Evolutionary conservation across 2,113 vertebrate species (phyloP), one percentile per base, ranked within the genome.

Genomic region (Columba livia): DNA sequence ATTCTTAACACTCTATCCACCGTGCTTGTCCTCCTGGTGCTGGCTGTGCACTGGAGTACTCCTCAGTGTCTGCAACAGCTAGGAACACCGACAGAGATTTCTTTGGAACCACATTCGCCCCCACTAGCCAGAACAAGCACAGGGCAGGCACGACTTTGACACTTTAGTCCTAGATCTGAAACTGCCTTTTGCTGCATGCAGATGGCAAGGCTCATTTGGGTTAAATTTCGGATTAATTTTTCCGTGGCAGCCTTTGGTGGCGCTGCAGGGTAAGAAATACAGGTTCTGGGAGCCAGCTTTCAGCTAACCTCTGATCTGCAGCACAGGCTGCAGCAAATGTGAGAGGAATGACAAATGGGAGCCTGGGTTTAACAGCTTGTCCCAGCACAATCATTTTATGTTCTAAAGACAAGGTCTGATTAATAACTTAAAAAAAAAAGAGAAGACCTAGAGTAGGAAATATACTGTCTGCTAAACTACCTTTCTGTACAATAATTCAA

Each of bases 241-340:
- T 25, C 60, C 38, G 38, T 2, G 20, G 8, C 36, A 71, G 89
- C 96, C 97, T 96, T 91, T 94, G 90, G 95, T 73, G 96, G 96
- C 65, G 62, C 97, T 98, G 89, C 84, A 97, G 96, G 90, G 93
- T 89, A 98, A 97, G 90, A 89, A 97, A 95, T 94, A 58, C 16
- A 48, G 57, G 34, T 13, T 47, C 24, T 15, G 16, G 31, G 6
- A 70, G 62, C 25, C 44, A 1, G 4, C 18, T 92, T 47, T 61
- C 4, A 44, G 31, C 78, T 70, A 81, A 23, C 31, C 70, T 69
- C 71, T 88, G 61, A 38, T 82, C 62, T 81, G 75, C 91, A 58
- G 47, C 70, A 81, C 51, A 90, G 86, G n/a, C 82, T 74, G 86
- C 81, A 64, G 74, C 75, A 90, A 79, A 88, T 86, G 66, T 38